phyloP scores from a whole-genome alignment of 2,888 invertebrate genomes.

The Rhagophthalmus giganteus region DNA sequence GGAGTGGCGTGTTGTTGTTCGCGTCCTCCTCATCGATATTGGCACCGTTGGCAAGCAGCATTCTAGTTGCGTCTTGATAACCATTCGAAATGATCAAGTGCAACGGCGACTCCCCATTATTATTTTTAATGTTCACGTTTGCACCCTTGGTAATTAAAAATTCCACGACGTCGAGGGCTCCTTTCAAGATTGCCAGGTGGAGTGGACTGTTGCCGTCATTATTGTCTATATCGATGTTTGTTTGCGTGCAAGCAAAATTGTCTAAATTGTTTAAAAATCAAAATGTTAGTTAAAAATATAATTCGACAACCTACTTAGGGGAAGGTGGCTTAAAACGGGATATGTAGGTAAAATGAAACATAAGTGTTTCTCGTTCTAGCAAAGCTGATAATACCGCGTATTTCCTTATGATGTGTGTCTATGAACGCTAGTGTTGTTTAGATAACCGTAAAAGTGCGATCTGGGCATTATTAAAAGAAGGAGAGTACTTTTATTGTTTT shows the following conservation, averaged over 20 bases:
- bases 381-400: too few species aligned
- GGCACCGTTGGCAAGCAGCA: slow-evolving; percentile 34
- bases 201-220: slow-evolving; percentile 36
- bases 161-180: neutral
- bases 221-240: slow-evolving; percentile 26
- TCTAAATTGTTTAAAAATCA: neutral
- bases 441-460: too few species aligned
- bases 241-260: neutral
- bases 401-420: too few species aligned
- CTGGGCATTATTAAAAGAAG: too few species aligned
- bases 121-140: slow-evolving; percentile 1
- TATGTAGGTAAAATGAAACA: too few species aligned
- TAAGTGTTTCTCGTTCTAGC: too few species aligned
- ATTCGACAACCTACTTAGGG: too few species aligned
- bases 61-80: slow-evolving; percentile 23
- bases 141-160: slow-evolving; percentile 2
- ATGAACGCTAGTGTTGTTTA: too few species aligned
- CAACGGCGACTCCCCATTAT: slow-evolving; percentile 1
- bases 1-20: slow-evolving; percentile 38
- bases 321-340: too few species aligned
- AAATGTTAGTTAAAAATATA: neutral
- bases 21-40: slow-evolving; percentile 24
- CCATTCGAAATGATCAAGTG: neutral
- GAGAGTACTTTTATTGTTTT: too few species aligned
- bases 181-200: slow-evolving; percentile 35